A percentile compares a stretch with the other conserved stretches of the same genome.
Evolutionary conservation across 2,113 vertebrate species (phyloP).

Genomic region (Cephalopterus ornatus): DNA sequence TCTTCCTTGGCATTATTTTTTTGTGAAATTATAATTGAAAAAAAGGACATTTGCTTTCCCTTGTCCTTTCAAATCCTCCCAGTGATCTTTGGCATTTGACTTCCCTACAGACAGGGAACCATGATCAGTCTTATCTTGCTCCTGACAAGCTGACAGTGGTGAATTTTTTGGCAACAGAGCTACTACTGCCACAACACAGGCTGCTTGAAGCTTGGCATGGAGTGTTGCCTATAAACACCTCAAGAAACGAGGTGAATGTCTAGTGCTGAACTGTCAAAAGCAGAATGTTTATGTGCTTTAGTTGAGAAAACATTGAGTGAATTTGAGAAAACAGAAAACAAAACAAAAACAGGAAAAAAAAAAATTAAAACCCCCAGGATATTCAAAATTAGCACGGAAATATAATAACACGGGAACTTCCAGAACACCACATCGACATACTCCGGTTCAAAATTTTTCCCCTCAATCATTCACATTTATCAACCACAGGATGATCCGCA

Average conservation of each 20-base stretch:
- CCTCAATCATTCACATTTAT: background rate
- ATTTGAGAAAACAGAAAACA: background rate
- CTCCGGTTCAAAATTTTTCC: background rate
- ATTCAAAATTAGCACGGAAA: background rate
- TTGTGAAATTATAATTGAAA: background rate
- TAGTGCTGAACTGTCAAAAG: background rate
- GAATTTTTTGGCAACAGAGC: background rate
- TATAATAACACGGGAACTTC: background rate
- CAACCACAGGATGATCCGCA: background rate
- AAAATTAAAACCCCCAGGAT: background rate
- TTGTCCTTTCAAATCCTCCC: background rate
- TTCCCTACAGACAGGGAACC: background rate
- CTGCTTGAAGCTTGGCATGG: background rate
- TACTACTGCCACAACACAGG: background rate
- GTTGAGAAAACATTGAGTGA: background rate
- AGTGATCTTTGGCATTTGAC: background rate
- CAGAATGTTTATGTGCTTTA: background rate
- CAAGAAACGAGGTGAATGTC: background rate
- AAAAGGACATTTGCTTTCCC: background rate
- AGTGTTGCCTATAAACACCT: background rate
- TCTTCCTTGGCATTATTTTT: background rate
- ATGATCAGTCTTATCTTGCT: background rate
- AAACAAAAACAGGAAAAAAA: background rate
- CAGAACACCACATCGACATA: background rate
- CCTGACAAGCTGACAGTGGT: background rate